Evolutionary conservation across 2,888 invertebrate genomes (phyloP), one percentile per base, ranked within the genome.

Genomic region (Diaprepes abbreviatus): DNA sequence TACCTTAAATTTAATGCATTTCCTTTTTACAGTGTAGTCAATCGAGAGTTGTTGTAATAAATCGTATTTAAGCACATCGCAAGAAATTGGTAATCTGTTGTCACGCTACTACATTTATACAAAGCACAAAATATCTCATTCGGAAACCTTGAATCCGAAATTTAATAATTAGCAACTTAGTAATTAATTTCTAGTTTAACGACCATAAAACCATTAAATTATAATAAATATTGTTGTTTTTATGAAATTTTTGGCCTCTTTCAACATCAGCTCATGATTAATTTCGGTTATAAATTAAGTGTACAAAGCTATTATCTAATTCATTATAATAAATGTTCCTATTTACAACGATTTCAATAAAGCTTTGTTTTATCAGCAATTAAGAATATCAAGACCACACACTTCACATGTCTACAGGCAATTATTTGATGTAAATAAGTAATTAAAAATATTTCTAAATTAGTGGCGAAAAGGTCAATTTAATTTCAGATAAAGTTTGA

Each of bases 361-460:
- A 62, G 66, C 67, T 58, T 68, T 66, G 60, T 72, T 71, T 73
- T 76, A 75, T 76, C 75, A 73, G 69, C 70, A 74, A 75, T 76
- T 74, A 73, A 64, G 63, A 52, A 45, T 48, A 63, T 31, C 50
- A 55, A 55, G 77, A 78, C 77, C 77, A 78, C 77, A 76, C 75
- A 74, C 73, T 70, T 55, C 67, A 75, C 70, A 74, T 75, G 75
- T 76, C 77, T 76, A 76, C 76, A 75, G 73, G 74, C 77, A 76
- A 76, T 78, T 75, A 78, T 74, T 74, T 67, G 73, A 75, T 78
- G 78, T 78, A 77, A 77, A 79, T 78, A 77, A 71, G 73, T 75
- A 76, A 78, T 79, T 78, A 75, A 71, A 75, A 77, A 78, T 78
- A 74, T 77, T 77, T 77, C 75, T 75, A 73, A 79, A 78, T 78